Evolutionary conservation across 2,113 vertebrate genomes (phyloP), one percentile per base, ranked within the genome.

Genomic region (Amia ocellicauda): DNA sequence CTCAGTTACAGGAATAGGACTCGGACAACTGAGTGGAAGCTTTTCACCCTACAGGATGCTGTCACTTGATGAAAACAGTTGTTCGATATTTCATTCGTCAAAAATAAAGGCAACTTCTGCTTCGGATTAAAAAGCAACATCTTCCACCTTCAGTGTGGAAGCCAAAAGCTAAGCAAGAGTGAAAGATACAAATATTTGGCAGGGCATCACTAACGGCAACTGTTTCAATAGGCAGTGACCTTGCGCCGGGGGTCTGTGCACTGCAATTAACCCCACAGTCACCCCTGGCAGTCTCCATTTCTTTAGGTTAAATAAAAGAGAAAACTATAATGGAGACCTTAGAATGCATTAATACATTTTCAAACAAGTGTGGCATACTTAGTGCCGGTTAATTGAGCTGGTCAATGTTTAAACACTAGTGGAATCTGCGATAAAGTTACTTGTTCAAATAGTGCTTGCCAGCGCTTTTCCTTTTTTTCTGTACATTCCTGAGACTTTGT

Each of bases 241-340:
- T 50, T 27, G 17, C 28, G 4, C 8, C 43, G 40, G 47, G 31
- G 45, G 27, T 14, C 60, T 58, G 26, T 20, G 28, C 54, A n/a
- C 41, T 27, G 40, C 4, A 11, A n/a, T 51, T 58, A 58, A 51
- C 55, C 55, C 68, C 52, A 69, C 75, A 71, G 22, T 50, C 61
- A 64, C 64, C 27, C 20, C 14, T 55, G 59, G 29, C 45, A 61
- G 66, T 64, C 73, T 75, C 72, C 76, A 75, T 72, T 76, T 66
- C 59, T 31, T 69, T 53, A 75, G 68, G 63, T 66, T 26, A 74
- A 77, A 74, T 68, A 63, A 31, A 27, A 40, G 27, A 50, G 51
- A 45, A 64, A 67, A 68, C 47, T 29, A 17, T 52, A 53, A 47
- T 74, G 67, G 65, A 75, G n/a, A n/a, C n/a, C 31, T 36, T 11